Conservation (phyloP, 2,797 vertebrate species). For the Adelosebastes latens region DNA sequence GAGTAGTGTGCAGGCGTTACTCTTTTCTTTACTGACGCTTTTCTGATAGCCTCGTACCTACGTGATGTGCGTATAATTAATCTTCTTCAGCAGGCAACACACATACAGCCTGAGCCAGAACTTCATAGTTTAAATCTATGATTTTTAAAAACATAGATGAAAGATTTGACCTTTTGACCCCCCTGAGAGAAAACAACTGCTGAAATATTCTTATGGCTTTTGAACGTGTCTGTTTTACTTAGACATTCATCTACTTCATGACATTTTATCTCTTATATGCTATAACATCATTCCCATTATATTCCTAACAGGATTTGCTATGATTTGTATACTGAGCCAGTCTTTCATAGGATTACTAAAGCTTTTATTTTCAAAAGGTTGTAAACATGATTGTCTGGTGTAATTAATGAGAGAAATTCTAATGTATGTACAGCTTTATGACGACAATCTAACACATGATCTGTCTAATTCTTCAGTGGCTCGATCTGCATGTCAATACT, state of each 20-base stretch:
- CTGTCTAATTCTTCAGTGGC: conserved; percentile 38
- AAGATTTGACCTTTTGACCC: neutral
- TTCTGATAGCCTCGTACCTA: no score
- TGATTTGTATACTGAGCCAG: neutral
- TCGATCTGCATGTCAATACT: conserved; percentile 59
- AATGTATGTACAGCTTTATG: conserved; percentile 6
- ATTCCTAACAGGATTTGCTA: neutral
- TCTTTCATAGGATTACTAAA: conserved; percentile 44
- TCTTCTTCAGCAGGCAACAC: neutral
- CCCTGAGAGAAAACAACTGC: neutral
- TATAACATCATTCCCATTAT: neutral
- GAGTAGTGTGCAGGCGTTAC: no score
- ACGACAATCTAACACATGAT: conserved; percentile 41
- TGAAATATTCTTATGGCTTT: neutral
- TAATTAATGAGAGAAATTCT: conserved; percentile 36
- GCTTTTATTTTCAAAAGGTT: neutral
- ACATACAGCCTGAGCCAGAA: neutral
- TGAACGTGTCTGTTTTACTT: neutral
- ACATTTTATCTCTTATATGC: neutral
- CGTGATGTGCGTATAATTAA: no score
- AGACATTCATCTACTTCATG: neutral
- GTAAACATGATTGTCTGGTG: conserved; percentile 38
- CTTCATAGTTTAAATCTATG: neutral
- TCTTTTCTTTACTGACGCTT: no score
- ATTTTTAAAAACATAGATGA: neutral